Base-by-base conservation (phyloP, 2,797 vertebrate species). In the Alosa sapidissima region DNA sequence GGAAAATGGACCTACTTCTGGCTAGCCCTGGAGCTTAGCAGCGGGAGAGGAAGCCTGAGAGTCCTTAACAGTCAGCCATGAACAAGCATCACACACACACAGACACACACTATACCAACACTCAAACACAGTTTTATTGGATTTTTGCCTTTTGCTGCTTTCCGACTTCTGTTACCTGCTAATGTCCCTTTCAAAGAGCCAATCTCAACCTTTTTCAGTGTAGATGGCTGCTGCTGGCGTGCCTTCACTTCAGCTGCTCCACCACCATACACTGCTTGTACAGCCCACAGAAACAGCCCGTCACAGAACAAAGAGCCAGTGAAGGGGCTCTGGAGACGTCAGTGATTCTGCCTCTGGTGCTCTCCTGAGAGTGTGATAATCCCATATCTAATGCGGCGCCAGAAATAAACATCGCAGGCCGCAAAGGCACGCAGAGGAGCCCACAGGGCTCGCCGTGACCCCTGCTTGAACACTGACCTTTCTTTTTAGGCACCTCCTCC, bases 401-500 rank as follows among this genome's bases (percentile, higher is more conserved):
- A 16, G 33, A 75, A 75, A 75, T 75, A 75, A 75, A 75, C 68
- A 75, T 75, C 13, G 8, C 36, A 6, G 68, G 33, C 68, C 0
- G 33, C 16, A 75, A 14, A 6, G 28, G 68, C 68, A 75, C 16
- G 16, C 36, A 36, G 41, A 41, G 45, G 36, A 45, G 68, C 36
- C 68, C 36, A 3, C 6, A 36, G 36, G 36, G 68, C 68, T 45
- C 33, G 36, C 36, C 1, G 13, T 75, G 68, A 81, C 60, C 54
- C 78, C 13, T 83, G 62, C n/a, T 24, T 81, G 47, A 82, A 58
- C 48, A 13, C 89, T 90, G 89, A 96, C 97, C 96, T 97, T 95
- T 97, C 93, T 97, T 98, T 65, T 96, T 95, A 83, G 94, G 93
- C 0, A 96, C 95, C 89, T 98, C 97, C 84, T 97, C 97, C 92